Conservation (phyloP, 2,888 invertebrate species). For the Lasioglossum malachurum region DNA sequence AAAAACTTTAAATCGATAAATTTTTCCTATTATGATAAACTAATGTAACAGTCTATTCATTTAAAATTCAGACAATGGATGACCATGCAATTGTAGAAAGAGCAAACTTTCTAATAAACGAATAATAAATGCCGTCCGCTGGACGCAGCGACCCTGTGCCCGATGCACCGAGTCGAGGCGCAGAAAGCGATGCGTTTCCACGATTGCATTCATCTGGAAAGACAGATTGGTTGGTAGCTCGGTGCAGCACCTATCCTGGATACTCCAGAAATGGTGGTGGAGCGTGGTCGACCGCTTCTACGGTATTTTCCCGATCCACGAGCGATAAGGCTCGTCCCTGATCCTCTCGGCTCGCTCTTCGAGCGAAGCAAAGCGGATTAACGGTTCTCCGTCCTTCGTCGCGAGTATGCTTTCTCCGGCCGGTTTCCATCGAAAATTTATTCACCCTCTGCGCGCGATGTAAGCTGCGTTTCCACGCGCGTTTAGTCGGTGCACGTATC, state of each 20-base stretch:
- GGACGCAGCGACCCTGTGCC: not conserved
- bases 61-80: too few relatives aligned
- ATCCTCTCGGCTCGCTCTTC: slow-evolving; percentile 1
- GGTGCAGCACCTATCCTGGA: slow-evolving; percentile 9
- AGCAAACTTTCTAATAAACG: not conserved
- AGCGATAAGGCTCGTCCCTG: slow-evolving; percentile 50
- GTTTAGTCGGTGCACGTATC: not conserved
- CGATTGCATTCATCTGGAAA: slow-evolving; percentile 7
- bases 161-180: slow-evolving; percentile 4
- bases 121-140: not conserved
- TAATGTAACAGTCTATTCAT: too few relatives aligned
- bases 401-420: slow-evolving; percentile 3
- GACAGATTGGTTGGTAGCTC: not conserved
- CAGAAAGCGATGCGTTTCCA: slow-evolving; percentile 7
- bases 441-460: slow-evolving; percentile 20
- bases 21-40: too few relatives aligned
- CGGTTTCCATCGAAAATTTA: slow-evolving; percentile 27
- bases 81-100: not conserved
- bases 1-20: too few relatives aligned
- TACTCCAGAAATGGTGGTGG: slow-evolving; percentile 45
- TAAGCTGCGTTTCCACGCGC: slow-evolving; percentile 18
- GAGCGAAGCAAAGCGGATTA: slow-evolving; percentile 33
- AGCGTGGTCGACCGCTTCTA: slow-evolving; percentile 48
- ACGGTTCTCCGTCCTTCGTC: slow-evolving; percentile 51
- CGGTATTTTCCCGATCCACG: slow-evolving; percentile 59